Conservation (phyloP, 2,113 vertebrate genomes). For the Euleptes europaea region DNA sequence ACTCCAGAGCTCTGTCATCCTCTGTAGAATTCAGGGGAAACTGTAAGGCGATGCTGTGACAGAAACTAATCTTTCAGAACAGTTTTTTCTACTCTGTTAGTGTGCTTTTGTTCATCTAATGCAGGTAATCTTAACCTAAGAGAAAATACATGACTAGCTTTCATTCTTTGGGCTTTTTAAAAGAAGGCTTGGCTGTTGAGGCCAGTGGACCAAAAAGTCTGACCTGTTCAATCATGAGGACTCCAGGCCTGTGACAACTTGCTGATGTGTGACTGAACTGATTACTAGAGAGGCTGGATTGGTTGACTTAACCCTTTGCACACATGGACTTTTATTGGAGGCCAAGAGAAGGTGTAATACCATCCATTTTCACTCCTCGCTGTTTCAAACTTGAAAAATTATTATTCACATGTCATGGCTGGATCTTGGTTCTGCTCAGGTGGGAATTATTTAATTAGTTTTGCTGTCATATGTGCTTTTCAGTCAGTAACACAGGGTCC, state of each 20-base stretch:
- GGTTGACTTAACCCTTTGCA: conserved; percentile 18
- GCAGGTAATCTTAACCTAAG: accelerated
- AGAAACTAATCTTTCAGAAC: neutral
- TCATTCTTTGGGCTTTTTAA: neutral
- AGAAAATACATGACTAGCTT: neutral
- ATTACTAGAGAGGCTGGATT: conserved; percentile 10
- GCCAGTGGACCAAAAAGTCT: neutral
- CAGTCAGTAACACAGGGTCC: neutral
- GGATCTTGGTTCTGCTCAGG: neutral
- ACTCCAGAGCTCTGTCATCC: too few relatives aligned
- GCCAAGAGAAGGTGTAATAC: neutral
- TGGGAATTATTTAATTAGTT: conserved; percentile 4
- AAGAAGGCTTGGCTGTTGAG: conserved; percentile 5
- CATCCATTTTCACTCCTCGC: conserved; percentile 15
- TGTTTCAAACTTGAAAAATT: neutral
- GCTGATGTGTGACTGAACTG: conserved; percentile 23
- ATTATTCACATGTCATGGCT: conserved; percentile 18
- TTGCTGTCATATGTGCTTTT: conserved; percentile 22
- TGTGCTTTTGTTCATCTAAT: neutral
- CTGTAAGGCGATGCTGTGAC: too few relatives aligned
- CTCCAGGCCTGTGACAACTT: conserved; percentile 5
- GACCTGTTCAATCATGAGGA: neutral
- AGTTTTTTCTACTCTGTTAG: neutral
- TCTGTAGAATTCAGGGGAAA: neutral
- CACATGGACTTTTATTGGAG: neutral